phyloP scores from a whole-genome alignment of 2,113 vertebrate species.

The Vidua chalybeata region DNA sequence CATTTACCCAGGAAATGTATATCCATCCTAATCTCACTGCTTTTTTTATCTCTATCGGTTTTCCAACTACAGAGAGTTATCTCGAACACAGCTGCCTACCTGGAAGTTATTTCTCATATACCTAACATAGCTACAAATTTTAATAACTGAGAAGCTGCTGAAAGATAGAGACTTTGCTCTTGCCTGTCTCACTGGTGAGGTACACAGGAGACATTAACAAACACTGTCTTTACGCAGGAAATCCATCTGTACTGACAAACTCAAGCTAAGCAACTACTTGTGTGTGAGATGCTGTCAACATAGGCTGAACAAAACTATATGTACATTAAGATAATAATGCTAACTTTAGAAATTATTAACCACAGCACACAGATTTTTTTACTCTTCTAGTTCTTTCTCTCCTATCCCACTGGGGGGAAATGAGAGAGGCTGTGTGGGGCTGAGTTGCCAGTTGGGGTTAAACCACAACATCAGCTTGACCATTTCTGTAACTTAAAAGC shows the following conservation, averaged over 20 bases:
- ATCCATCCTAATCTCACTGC: not conserved
- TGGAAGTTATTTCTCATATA: not conserved
- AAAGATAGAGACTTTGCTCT: not conserved
- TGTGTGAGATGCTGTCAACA: not conserved
- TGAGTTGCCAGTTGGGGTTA: not conserved
- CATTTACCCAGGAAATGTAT: not conserved
- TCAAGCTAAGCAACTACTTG: not conserved
- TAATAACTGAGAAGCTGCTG: slow-evolving; percentile 17
- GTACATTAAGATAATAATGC: not conserved
- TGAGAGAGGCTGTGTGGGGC: not conserved
- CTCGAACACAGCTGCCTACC: slow-evolving; percentile 27
- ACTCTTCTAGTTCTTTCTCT: not conserved
- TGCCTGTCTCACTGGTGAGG: not conserved
- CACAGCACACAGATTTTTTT: not conserved
- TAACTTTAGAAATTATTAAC: slow-evolving; percentile 5
- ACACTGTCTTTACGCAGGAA: not conserved
- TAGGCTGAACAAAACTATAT: not conserved
- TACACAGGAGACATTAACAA: not conserved
- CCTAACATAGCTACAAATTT: not conserved
- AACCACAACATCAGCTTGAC: not conserved
- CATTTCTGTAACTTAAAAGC: not conserved
- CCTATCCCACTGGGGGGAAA: not conserved
- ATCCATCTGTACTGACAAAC: not conserved
- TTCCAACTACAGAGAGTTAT: not conserved
- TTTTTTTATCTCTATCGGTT: not conserved